A percentile compares a stretch with the other conserved stretches of the same genome.
These are phyloP conservation scores for Galerucella nymphaeae DNA, from an alignment of 2,888 invertebrate genomes.

Conservation along the genomic window DNA sequence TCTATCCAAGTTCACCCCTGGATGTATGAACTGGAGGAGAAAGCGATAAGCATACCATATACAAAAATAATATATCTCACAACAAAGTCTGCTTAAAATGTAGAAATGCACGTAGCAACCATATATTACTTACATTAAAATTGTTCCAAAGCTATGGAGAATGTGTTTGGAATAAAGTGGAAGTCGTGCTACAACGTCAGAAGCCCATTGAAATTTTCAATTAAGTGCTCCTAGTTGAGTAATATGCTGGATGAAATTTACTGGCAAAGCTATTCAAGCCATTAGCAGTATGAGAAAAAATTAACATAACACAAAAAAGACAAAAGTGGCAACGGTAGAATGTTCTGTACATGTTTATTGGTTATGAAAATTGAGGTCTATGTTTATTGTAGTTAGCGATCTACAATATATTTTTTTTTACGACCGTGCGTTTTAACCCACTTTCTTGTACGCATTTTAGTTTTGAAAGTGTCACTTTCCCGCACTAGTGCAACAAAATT, in stretches of 20 bases:
- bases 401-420: no score
- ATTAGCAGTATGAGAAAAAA: background rate
- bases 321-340: no score
- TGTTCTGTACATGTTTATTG: no score
- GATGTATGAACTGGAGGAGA: background rate
- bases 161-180: constrained; percentile 34
- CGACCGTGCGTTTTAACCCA: no score
- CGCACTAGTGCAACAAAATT: no score
- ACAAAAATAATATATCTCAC: constrained; percentile 36
- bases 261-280: background rate
- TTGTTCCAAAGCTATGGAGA: constrained; percentile 28
- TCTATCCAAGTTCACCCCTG: background rate
- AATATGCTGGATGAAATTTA: constrained; percentile 27
- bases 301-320: background rate
- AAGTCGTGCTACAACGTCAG: constrained; percentile 29
- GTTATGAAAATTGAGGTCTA: no score
- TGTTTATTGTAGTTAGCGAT: no score
- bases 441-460: no score
- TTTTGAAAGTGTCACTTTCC: no score
- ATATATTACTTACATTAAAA: constrained; percentile 36
- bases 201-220: constrained; percentile 34
- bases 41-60: constrained; percentile 35
- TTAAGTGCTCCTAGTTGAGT: constrained; percentile 32
- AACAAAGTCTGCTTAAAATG: constrained; percentile 34
- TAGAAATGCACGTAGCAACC: constrained; percentile 30